phyloP scores from a whole-genome alignment of 2,888 invertebrate species.

The Teinopalpus imperialis region DNA sequence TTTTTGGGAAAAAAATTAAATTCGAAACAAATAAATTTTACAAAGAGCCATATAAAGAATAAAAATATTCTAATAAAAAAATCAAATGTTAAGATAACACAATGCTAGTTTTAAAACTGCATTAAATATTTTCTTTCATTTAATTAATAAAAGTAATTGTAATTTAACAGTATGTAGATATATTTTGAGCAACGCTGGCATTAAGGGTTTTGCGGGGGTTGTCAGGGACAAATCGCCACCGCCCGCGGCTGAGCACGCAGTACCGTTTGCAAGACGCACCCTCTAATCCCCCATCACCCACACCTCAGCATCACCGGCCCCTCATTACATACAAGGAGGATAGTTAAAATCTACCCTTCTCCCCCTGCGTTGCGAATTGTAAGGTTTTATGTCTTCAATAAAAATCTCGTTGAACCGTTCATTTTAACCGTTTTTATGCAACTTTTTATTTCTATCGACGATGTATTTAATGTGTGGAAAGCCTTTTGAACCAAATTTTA shows the following conservation, averaged over 20 bases:
- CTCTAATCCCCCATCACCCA: constrained; percentile 60
- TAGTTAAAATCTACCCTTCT: constrained; percentile 63
- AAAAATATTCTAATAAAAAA: too few relatives aligned
- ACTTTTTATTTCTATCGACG: constrained; percentile 8
- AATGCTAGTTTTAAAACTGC: too few relatives aligned
- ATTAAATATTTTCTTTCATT: too few relatives aligned
- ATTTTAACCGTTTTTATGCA: constrained; percentile 35
- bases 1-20: too few relatives aligned
- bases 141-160: too few relatives aligned
- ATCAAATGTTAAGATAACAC: too few relatives aligned
- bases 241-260: constrained; percentile 74
- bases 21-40: too few relatives aligned
- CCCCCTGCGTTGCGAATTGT: constrained; percentile 47
- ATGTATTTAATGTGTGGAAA: background rate
- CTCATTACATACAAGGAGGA: constrained; percentile 74
- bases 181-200: constrained; percentile 45
- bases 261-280: constrained; percentile 78
- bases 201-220: constrained; percentile 59
- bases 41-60: too few relatives aligned
- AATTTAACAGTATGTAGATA: too few relatives aligned
- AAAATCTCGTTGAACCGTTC: constrained; percentile 41
- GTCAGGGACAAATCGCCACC: constrained; percentile 72
- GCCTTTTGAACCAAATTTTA: too few relatives aligned
- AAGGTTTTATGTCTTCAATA: constrained; percentile 75
- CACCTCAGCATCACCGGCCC: constrained; percentile 35